These are phyloP conservation scores for Hemibagrus wyckioides DNA, from an alignment of 2,113 vertebrate genomes.

Conservation along the genomic window DNA sequence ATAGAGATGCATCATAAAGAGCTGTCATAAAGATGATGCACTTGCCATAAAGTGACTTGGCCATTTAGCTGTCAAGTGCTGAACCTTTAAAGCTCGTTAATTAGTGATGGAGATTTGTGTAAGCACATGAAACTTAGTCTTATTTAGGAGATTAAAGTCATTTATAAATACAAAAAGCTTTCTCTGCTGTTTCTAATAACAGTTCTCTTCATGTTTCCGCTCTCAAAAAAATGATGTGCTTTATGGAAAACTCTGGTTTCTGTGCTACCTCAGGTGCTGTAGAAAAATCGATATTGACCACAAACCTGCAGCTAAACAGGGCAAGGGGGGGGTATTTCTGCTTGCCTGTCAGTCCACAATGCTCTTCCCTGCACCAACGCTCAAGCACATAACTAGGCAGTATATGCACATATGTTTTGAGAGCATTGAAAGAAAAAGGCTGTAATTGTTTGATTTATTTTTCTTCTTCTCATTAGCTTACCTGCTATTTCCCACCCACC, in stretches of 20 bases:
- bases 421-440: background rate
- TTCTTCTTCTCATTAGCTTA: background rate
- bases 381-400: background rate
- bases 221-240: background rate
- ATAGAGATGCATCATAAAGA: background rate
- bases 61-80: background rate
- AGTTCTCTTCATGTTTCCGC: background rate
- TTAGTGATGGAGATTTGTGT: background rate
- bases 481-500: background rate
- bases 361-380: background rate
- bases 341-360: background rate
- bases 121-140: background rate
- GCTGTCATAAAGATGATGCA: background rate
- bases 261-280: background rate
- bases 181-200: background rate
- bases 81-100: background rate
- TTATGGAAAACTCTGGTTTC: background rate
- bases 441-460: background rate
- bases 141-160: background rate
- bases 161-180: background rate
- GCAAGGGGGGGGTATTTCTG: background rate
- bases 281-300: background rate
- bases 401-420: background rate
- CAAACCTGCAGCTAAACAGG: background rate
- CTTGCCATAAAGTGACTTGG: background rate